Evolutionary conservation across 2,113 vertebrate species (phyloP).

Genomic region (Notothenia coriiceps): DNA sequence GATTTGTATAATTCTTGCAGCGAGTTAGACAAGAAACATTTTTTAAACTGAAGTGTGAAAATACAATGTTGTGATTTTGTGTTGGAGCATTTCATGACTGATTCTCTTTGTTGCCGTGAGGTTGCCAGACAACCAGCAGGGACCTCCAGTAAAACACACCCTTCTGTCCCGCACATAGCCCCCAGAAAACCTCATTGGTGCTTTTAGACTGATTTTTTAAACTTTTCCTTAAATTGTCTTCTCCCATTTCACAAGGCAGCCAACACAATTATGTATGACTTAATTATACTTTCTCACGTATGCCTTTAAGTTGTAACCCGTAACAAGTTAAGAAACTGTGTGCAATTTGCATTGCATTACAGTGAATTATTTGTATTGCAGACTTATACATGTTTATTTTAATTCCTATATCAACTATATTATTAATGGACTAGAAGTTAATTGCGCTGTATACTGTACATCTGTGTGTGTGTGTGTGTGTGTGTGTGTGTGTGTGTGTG

Average conservation of each 20-base stretch:
- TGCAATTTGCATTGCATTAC: not conserved
- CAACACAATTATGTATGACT: too few relatives aligned
- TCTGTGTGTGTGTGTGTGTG: too few relatives aligned
- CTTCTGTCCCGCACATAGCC: not conserved
- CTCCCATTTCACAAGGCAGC: not conserved
- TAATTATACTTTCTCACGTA: too few relatives aligned
- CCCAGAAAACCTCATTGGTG: too few relatives aligned
- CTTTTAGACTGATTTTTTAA: too few relatives aligned
- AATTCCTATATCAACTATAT: not conserved
- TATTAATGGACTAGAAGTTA: not conserved
- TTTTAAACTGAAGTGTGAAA: too few relatives aligned
- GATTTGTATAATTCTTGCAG: not conserved
- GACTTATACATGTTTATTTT: not conserved
- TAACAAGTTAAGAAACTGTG: too few relatives aligned
- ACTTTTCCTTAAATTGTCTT: not conserved
- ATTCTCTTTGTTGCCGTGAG: not conserved
- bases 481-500: too few relatives aligned
- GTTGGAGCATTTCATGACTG: too few relatives aligned
- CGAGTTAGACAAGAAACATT: too few relatives aligned
- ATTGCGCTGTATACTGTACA: not conserved
- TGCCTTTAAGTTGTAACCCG: too few relatives aligned
- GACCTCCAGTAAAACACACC: not conserved
- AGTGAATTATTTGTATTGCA: not conserved
- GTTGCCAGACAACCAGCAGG: not conserved
- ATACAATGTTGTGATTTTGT: too few relatives aligned